Evolutionary conservation across 2,113 vertebrate genomes (phyloP).

Genomic region (Aspidoscelis tigris): DNA sequence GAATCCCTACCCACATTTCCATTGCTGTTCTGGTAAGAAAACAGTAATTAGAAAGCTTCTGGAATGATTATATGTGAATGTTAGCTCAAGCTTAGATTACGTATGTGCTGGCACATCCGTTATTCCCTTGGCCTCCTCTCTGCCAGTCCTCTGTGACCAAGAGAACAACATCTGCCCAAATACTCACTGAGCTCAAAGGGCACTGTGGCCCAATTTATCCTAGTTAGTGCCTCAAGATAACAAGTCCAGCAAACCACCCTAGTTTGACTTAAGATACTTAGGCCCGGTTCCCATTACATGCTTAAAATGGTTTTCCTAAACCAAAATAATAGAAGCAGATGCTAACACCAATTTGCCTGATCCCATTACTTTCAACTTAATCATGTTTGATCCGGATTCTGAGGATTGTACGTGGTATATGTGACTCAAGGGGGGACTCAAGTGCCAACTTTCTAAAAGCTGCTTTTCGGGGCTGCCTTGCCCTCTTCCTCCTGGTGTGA

Average conservation of each 20-base stretch:
- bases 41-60: constrained; percentile 24
- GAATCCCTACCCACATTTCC: constrained; percentile 55
- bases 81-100: neutral
- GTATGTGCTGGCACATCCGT: neutral
- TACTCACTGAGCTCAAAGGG: neutral
- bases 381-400: too few species aligned
- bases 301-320: too few species aligned
- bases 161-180: neutral
- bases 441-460: too few species aligned
- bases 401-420: too few species aligned
- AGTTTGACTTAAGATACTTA: too few species aligned
- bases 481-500: too few species aligned
- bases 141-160: neutral
- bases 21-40: constrained; percentile 64
- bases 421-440: too few species aligned
- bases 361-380: too few species aligned
- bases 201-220: neutral
- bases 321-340: too few species aligned
- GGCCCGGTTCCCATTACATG: too few species aligned
- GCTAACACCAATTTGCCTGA: too few species aligned
- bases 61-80: constrained; percentile 34
- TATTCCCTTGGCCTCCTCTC: neutral
- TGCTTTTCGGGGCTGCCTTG: too few species aligned
- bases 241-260: neutral
- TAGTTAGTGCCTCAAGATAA: neutral